Conservation (phyloP, 2,888 invertebrate species). For the Linyphia triangularis region DNA sequence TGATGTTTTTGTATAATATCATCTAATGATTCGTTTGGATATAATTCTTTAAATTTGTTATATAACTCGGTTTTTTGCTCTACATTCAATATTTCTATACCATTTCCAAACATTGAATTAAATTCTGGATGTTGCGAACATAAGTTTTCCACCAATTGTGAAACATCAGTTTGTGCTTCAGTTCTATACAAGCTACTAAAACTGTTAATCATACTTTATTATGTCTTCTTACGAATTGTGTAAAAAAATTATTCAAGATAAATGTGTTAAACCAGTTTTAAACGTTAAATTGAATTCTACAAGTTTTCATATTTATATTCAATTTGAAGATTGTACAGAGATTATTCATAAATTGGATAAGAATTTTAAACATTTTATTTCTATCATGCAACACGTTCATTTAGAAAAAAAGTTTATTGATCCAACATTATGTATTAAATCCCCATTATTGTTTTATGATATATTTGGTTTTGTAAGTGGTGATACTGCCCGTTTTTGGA, state of each 20-base stretch:
- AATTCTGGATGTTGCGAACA: neutral
- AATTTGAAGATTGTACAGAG: neutral
- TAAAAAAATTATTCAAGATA: neutral
- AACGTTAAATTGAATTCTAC: neutral
- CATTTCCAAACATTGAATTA: neutral
- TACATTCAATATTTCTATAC: neutral
- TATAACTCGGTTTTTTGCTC: neutral
- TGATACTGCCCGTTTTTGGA: neutral
- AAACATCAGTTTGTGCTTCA: neutral
- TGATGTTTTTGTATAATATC: neutral
- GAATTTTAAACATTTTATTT: neutral
- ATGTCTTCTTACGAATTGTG: neutral
- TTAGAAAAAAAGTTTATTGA: neutral
- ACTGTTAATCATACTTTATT: conserved; percentile 17
- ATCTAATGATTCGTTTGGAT: neutral
- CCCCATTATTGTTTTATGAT: neutral
- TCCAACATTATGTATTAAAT: neutral
- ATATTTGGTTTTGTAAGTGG: neutral
- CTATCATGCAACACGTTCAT: conserved; percentile 9
- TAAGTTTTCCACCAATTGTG: neutral
- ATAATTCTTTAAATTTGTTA: neutral
- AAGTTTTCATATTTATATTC: neutral
- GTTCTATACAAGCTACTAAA: neutral
- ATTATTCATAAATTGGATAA: neutral
- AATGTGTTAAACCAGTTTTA: neutral